Conservation (phyloP, 2,888 invertebrate species). For the Thecocarcelia acutangulata region DNA sequence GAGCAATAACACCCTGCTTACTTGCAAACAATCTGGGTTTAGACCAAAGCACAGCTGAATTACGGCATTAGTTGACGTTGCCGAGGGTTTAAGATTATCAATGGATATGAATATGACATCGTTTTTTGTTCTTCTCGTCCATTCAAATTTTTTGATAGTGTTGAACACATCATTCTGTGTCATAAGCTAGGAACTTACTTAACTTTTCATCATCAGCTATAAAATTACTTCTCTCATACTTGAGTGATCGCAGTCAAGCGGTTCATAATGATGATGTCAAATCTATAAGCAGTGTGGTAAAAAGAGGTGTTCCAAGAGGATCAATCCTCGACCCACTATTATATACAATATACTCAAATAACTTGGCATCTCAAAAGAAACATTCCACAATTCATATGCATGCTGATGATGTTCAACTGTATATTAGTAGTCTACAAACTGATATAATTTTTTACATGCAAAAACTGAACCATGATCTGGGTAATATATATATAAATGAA, state of each 20-base stretch:
- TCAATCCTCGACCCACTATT: too few species aligned
- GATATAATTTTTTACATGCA: too few species aligned
- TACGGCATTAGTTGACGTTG: background rate
- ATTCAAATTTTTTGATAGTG: too few species aligned
- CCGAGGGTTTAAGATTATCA: background rate
- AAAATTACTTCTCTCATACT: background rate
- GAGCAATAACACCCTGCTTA: background rate
- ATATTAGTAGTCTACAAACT: background rate
- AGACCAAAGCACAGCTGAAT: background rate
- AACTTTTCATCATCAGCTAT: slow-evolving; percentile 6
- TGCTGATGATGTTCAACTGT: too few species aligned
- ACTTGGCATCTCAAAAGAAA: too few species aligned
- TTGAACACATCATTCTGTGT: background rate
- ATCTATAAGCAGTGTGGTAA: too few species aligned
- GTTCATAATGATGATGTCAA: background rate
- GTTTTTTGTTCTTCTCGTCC: background rate
- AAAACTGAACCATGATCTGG: background rate
- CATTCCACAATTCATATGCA: background rate
- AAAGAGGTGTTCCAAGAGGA: background rate
- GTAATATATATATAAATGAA: background rate
- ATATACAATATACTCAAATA: too few species aligned
- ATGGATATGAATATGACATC: background rate
- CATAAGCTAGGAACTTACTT: background rate
- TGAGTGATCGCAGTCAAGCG: background rate
- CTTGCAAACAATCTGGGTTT: background rate